These are phyloP conservation scores for Thalassaphorura encarpata DNA, from an alignment of 1,140 invertebrate genomes.

Conservation along the genomic window DNA sequence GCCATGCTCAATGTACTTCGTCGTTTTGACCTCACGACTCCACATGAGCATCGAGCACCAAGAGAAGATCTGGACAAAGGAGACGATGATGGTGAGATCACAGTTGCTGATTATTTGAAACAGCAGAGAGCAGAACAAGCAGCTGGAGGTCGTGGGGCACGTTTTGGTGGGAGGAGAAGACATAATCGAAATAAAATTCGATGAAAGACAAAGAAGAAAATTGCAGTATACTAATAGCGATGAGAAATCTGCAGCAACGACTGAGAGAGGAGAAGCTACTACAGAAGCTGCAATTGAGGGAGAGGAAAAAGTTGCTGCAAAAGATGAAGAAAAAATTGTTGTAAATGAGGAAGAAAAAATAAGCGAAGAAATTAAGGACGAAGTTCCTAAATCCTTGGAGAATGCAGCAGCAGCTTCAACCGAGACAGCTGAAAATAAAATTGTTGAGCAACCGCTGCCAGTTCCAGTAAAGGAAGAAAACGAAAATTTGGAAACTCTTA, in stretches of 20 bases:
- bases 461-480: no score
- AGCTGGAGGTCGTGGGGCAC: background rate
- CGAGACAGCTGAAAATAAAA: background rate
- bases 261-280: background rate
- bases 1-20: constrained; percentile 23
- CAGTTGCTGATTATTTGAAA: constrained; percentile 5
- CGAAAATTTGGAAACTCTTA: no score
- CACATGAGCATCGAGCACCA: constrained; percentile 14
- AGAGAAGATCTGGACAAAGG: constrained; percentile 25
- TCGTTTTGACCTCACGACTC: constrained; percentile 26
- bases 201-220: background rate
- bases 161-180: background rate
- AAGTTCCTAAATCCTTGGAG: no score
- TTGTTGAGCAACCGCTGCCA: no score
- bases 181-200: background rate
- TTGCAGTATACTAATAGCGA: no score
- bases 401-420: background rate
- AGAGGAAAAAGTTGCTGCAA: background rate
- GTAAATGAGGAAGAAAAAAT: background rate
- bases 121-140: background rate
- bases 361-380: no score
- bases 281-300: background rate
- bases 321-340: background rate
- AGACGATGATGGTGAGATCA: constrained; percentile 5
- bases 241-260: background rate